These are phyloP conservation scores for Saxidomus purpurata DNA, from an alignment of 1,140 invertebrate species.

Conservation along the genomic window DNA sequence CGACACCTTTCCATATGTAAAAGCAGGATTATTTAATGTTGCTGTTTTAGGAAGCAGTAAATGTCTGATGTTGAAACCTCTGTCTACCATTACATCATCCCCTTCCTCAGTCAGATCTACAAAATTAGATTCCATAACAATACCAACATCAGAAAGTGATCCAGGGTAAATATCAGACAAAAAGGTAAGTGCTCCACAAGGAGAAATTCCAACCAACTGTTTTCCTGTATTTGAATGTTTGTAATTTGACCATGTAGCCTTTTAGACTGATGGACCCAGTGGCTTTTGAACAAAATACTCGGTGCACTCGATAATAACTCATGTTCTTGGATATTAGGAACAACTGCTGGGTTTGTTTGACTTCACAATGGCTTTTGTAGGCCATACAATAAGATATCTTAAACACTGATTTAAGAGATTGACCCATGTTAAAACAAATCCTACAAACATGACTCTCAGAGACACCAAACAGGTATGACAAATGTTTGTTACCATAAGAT, in stretches of 20 bases:
- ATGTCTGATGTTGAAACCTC: slow-evolving; percentile 35
- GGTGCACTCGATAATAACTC: slow-evolving; percentile 47
- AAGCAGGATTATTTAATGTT: slow-evolving; percentile 30
- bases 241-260: slow-evolving; percentile 51
- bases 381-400: slow-evolving; percentile 13
- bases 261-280: slow-evolving; percentile 16
- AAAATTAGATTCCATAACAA: slow-evolving; percentile 47
- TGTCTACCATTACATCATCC: slow-evolving; percentile 48
- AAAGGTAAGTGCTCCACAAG: slow-evolving; percentile 7
- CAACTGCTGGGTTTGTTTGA: neutral
- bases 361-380: neutral
- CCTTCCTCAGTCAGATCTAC: slow-evolving; percentile 26
- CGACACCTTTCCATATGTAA: slow-evolving; percentile 23
- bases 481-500: slow-evolving; percentile 36
- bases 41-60: slow-evolving; percentile 10
- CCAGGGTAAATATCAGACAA: slow-evolving; percentile 36
- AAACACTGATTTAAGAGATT: slow-evolving; percentile 42
- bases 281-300: slow-evolving; percentile 39
- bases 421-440: slow-evolving; percentile 29
- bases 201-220: slow-evolving; percentile 19
- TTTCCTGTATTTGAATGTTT: slow-evolving; percentile 40
- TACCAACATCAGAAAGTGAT: slow-evolving; percentile 46
- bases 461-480: slow-evolving; percentile 38
- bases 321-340: neutral
- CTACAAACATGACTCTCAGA: slow-evolving; percentile 29